These are phyloP conservation scores for Pterois miles DNA, from an alignment of 2,797 vertebrate genomes.

Conservation along the genomic window DNA sequence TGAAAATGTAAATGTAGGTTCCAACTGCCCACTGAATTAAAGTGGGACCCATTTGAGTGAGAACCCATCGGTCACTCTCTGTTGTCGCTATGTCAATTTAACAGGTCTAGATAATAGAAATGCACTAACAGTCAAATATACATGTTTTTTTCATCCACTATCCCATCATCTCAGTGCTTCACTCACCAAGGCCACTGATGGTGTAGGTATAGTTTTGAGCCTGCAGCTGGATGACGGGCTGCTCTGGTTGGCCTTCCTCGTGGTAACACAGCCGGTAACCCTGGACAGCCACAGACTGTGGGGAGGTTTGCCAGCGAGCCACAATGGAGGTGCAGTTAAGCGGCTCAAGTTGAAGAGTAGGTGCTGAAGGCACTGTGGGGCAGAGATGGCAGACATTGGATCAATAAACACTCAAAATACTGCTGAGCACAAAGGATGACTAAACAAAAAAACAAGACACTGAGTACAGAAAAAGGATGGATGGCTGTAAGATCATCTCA, in stretches of 20 bases:
- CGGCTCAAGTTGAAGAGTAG: slow-evolving; percentile 91
- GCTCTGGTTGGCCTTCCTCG: slow-evolving; percentile 93
- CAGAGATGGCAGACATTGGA: slow-evolving; percentile 24
- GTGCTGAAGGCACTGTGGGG: slow-evolving; percentile 89
- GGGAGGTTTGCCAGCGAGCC: slow-evolving; percentile 88
- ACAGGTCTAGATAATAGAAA: slow-evolving; percentile 22
- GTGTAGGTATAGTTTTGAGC: slow-evolving; percentile 81
- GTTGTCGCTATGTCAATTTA: neutral
- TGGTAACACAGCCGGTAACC: slow-evolving; percentile 93
- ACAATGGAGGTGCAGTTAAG: slow-evolving; percentile 95
- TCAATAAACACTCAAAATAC: slow-evolving; percentile 24
- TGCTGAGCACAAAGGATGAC: slow-evolving; percentile 14
- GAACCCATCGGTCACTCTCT: slow-evolving; percentile 4
- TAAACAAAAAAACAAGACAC: slow-evolving; percentile 28
- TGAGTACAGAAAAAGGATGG: neutral
- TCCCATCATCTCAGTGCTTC: neutral
- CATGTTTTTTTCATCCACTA: neutral
- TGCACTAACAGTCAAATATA: neutral
- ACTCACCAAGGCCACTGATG: slow-evolving; percentile 93
- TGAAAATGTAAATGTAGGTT: slow-evolving; percentile 68
- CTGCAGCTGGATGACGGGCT: slow-evolving; percentile 85
- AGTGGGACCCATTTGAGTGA: slow-evolving; percentile 27
- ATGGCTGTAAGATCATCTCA: neutral
- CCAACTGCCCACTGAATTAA: slow-evolving; percentile 65
- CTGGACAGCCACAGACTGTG: slow-evolving; percentile 83